phyloP scores from a whole-genome alignment of 2,113 vertebrate genomes.

The Pseudois nayaur region DNA sequence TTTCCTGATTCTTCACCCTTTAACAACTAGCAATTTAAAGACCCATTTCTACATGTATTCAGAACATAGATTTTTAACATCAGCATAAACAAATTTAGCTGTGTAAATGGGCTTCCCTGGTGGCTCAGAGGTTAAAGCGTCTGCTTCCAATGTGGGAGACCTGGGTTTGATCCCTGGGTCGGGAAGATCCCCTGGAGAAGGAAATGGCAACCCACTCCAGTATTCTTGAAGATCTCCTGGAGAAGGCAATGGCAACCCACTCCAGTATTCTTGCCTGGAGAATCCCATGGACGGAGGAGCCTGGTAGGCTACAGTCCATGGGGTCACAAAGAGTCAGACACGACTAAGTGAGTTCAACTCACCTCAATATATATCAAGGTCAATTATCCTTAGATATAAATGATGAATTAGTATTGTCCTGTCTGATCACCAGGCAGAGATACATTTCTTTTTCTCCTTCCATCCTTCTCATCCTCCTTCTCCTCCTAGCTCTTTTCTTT shows the following conservation, averaged over 20 bases:
- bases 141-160: too few species aligned
- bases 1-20: not conserved
- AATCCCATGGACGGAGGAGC: too few species aligned
- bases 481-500: not conserved
- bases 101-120: not conserved
- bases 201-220: too few species aligned
- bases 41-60: not conserved
- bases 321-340: too few species aligned
- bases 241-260: too few species aligned
- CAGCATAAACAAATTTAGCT: not conserved
- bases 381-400: not conserved
- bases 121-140: too few species aligned
- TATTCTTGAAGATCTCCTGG: too few species aligned
- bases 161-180: too few species aligned
- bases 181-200: too few species aligned
- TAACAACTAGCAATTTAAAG: not conserved
- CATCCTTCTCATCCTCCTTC: not conserved
- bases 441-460: not conserved
- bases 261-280: too few species aligned
- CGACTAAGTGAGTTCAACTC: too few species aligned
- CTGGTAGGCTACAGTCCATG: too few species aligned
- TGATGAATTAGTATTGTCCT: not conserved
- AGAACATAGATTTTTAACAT: not conserved
- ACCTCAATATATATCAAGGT: not conserved
- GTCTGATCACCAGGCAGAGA: not conserved